Evolutionary conservation across 2,888 invertebrate species (phyloP), one percentile per base, ranked within the genome.

Genomic region (Thereva nobilitata): DNA sequence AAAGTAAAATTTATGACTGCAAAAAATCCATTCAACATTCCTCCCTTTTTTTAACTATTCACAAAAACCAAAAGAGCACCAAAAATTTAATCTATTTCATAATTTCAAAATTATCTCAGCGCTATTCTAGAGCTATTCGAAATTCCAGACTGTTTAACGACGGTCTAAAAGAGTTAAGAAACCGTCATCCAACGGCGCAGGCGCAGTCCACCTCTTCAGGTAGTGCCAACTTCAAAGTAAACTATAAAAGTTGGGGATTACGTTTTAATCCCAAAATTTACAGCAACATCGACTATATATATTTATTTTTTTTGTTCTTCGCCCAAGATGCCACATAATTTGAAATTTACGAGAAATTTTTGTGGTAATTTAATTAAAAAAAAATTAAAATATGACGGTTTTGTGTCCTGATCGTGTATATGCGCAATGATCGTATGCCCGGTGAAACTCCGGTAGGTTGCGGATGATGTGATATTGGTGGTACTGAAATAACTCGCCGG

Each of bases 301-400:
- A 37, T 38, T 61, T 49, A 40, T 47, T 50, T 61, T 61, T 5
- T 23, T 23, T 23, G 23, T 23, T n/a, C 23, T 23, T 23, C 23
- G 23, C 23, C 23, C 23, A 23, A 23, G 50, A 41, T 61, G 61
- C 50, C 61, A 61, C 61, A 61, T 61, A 61, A 61, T 41, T 37
- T 40, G 34, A 50, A 61, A 61, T 61, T 61, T 61, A 61, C 50
- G 61, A 61, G 50, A 61, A 61, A 61, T 45, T 61, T 61, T 61
- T 61, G 61, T 61, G 61, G 50, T 61, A 61, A 61, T 61, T 61
- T 61, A 61, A 61, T 61, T 61, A 12, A 47, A 61, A 61, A 50
- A 61, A 61, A 61, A 41, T 50, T 61, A 50, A 61, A 38, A 53
- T 47, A 47, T 47, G 47, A 5, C 5, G 10, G 47, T n/a, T 12